Conservation (phyloP, 2,888 invertebrate species). For the Aradus depressus region DNA sequence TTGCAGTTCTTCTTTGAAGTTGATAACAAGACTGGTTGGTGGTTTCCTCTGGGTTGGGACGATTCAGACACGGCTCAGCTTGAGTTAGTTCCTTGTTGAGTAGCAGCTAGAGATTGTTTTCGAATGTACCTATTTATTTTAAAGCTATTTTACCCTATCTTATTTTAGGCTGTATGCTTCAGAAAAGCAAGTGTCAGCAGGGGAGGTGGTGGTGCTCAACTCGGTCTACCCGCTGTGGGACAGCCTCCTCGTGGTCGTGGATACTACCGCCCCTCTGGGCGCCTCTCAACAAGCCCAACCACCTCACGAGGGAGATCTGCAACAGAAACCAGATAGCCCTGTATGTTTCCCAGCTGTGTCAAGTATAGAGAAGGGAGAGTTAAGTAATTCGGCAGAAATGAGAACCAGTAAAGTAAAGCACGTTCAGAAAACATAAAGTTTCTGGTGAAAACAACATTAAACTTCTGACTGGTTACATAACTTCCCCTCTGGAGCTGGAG, state of each 20-base stretch:
- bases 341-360: conserved; percentile 19
- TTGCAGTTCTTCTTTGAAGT: no score
- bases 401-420: not conserved
- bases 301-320: conserved; percentile 11
- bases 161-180: conserved; percentile 44
- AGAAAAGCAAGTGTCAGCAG: conserved; percentile 41
- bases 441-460: no score
- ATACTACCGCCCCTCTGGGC: conserved; percentile 48
- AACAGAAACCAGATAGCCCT: conserved; percentile 27
- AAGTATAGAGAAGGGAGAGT: no score
- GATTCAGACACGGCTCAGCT: no score
- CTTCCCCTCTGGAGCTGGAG: no score
- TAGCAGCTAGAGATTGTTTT: no score
- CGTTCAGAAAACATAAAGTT: not conserved
- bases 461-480: no score
- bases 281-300: conserved; percentile 21
- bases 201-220: conserved; percentile 45
- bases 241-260: conserved; percentile 47
- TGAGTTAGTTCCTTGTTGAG: no score
- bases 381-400: not conserved
- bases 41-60: no score
- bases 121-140: no score
- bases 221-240: conserved; percentile 46
- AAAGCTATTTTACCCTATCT: conserved; percentile 6
- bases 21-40: no score